Percentiles rank a stretch among this genome's conserved stretches.
Evolutionary conservation across 2,888 invertebrate species (phyloP).

Genomic region (Agapostemon virescens): DNA sequence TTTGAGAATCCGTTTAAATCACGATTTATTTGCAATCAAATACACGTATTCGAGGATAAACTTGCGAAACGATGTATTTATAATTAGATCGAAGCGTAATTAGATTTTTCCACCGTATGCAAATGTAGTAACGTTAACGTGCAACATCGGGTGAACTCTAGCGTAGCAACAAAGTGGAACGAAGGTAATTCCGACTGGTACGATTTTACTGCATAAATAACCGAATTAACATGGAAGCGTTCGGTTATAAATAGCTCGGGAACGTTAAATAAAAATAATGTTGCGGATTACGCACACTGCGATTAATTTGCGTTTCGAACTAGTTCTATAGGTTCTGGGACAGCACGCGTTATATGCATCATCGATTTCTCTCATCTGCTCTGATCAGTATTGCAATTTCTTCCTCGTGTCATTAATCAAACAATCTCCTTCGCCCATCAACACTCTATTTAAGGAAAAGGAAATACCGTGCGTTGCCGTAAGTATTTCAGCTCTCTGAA

Average conservation of each 20-base stretch:
- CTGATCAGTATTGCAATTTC: not conserved
- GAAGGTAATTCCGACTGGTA: not conserved
- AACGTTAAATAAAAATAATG: not conserved
- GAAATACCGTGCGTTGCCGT: not conserved
- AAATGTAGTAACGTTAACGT: not conserved
- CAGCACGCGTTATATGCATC: not conserved
- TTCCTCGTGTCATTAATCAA: constrained; percentile 5
- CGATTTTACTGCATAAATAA: not conserved
- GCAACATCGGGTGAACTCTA: not conserved
- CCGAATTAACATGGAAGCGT: not conserved
- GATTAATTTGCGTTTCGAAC: not conserved
- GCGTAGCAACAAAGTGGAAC: not conserved
- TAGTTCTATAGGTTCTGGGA: not conserved
- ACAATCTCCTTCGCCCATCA: constrained; percentile 2
- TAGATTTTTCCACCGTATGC: not conserved
- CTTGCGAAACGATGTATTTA: not conserved
- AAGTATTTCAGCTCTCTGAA: not conserved
- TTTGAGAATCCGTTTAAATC: not conserved
- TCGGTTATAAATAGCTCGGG: not conserved
- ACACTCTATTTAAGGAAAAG: not conserved
- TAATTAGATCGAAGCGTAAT: not conserved
- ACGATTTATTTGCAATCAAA: not conserved
- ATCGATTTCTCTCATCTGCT: constrained; percentile 1
- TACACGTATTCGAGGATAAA: not conserved
- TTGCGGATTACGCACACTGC: not conserved